Evolutionary conservation across 2,797 vertebrate genomes (phyloP), one percentile per base, ranked within the genome.

Genomic region (Arnoldichthys spilopterus): DNA sequence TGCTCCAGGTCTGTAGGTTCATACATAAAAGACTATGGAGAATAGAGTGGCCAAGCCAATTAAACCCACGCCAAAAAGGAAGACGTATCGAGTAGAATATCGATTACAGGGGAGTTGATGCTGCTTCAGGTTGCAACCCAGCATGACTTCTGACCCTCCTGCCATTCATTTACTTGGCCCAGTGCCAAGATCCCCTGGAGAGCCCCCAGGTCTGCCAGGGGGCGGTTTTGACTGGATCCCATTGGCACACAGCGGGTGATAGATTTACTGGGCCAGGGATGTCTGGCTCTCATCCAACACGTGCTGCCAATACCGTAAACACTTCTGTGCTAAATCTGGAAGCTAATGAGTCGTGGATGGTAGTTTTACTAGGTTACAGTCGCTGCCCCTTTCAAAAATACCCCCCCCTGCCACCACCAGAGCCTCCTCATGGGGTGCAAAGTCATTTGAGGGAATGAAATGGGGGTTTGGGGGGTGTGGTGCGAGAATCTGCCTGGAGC

Each of bases 281-380:
- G 64, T 90, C 86, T 62, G 40, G 63, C 88, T 90, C 3, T 84
- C 85, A 12, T 34, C 74, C 8, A n/a, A 34, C 85, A 68, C 51
- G 16, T 45, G 73, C 28, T 72, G 26, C 11, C 59, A 61, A 2
- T 45, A 37, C 76, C 83, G 80, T 74, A 81, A 81, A 71, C 30
- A 32, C 71, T 74, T 20, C 22, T 20, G 8, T 58, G 72, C 70
- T 75, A 83, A 84, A 79, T 76, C 37, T 32, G 76, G 71, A 74
- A 13, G 16, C 32, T 1, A 18, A 53, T 40, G 45, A 28, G 40
- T 37, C 22, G 20, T 7, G 8, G 56, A 47, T 11, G 13, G 16
- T 9, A n/a, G n/a, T 22, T 74, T 40, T 1, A 32, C 28, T 13
- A 13, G 30, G 28, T 6, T 22, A 43, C 58, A 59, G 32, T 75